phyloP scores from a whole-genome alignment of 2,888 invertebrate genomes.

The Philonicus albiceps region DNA sequence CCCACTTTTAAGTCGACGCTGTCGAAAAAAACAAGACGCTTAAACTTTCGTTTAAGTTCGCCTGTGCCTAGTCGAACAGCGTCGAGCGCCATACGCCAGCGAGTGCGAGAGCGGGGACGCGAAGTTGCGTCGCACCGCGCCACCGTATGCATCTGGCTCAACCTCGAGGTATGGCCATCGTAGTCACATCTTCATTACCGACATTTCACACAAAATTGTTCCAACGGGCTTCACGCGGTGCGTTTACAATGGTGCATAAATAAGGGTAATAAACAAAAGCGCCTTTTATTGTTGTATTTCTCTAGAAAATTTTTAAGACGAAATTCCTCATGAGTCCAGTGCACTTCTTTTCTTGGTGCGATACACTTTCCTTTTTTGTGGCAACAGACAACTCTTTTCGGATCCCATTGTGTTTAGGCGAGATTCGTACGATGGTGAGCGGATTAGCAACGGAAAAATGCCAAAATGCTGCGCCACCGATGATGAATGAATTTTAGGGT shows the following conservation, averaged over 20 bases:
- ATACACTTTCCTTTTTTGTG: neutral
- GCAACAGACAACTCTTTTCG: neutral
- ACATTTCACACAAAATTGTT: neutral
- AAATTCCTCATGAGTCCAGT: neutral
- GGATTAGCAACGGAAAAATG: neutral
- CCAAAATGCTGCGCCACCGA: neutral
- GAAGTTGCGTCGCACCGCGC: too few species aligned
- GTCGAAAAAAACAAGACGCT: neutral
- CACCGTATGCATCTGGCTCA: neutral
- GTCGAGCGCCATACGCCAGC: neutral
- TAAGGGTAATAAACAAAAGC: neutral
- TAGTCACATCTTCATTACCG: neutral
- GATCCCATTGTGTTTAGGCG: neutral
- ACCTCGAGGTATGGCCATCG: neutral
- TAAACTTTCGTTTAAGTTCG: slow-evolving; percentile 13
- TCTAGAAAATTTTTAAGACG: neutral
- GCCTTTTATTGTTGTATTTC: neutral
- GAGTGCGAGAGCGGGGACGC: too few species aligned
- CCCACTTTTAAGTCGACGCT: neutral
- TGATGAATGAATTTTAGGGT: neutral
- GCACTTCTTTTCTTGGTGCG: neutral
- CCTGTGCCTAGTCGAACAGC: neutral
- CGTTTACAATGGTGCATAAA: neutral
- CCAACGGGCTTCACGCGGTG: neutral
- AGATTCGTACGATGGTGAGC: neutral